Evolutionary conservation across 2,113 vertebrate species (phyloP), one percentile per base, ranked within the genome.

Genomic region (Planiliza haematocheilus): DNA sequence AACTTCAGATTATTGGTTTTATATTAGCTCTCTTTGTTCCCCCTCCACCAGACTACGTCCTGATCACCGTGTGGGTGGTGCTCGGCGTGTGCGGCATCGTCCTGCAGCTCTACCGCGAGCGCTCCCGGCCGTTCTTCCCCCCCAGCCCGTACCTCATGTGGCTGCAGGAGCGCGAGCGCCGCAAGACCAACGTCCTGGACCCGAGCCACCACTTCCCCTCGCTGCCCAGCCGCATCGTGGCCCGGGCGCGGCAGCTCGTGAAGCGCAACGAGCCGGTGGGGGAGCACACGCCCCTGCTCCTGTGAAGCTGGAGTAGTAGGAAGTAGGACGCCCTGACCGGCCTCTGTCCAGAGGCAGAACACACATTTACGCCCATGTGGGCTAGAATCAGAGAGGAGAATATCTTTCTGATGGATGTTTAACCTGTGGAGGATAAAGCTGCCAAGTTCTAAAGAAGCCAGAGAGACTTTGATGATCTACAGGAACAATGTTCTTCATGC

Each of bases 181-280:
- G 98, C n/a, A 93, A 94, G 39, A 99, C 97, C 4, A 99, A 99
- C 73, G 89, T 99, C 21, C 90, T 99, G 74, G 97, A 99, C 81
- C 98, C 98, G 2, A 98, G 96, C 85, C 91, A 99, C 85, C 98
- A 99, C 39, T 85, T 94, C 30, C 96, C 96, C 7, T 92, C 97
- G 0, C 58, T 97, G 38, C 92, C 91, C 61, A 92, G 95, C 62
- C 95, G 96, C 52, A 72, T 99, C 0, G 81, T 92, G 8, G 92
- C 85, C 76, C 83, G 85, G 4, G 52, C 89, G 16, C 92, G 82
- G 43, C 94, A 93, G 63, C 42, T 95, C 20, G 95, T 95, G 45
- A 90, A 39, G 36, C 92, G 89, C 24, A 79, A 77, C 1, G 95
- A 95, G 75, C 85, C 94, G 0, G 90, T 91, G 0, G 97, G 96